Conservation (phyloP, 1,140 invertebrate genomes). For the Lepidotrigona ventralis region DNA sequence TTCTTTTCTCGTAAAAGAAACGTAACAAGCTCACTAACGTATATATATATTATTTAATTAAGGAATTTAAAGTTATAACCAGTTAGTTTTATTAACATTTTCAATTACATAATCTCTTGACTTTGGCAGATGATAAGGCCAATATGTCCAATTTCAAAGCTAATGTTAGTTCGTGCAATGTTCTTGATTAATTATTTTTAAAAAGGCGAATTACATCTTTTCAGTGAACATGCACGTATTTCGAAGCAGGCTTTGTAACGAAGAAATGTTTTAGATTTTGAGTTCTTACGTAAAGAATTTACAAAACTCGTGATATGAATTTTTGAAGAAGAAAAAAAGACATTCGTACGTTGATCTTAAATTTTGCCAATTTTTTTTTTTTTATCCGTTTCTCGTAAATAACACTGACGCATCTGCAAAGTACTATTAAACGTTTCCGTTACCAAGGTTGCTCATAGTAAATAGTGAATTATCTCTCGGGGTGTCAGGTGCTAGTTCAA, state of each 20-base stretch:
- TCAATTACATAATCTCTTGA: not conserved
- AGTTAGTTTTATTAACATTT: not conserved
- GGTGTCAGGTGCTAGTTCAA: slow-evolving; percentile 70
- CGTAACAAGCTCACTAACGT: not conserved
- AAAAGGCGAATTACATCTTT: not conserved
- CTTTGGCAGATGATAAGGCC: not conserved
- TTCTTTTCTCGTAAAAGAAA: not conserved
- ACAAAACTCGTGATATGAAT: not conserved
- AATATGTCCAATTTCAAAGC: not conserved
- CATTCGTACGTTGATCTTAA: not conserved
- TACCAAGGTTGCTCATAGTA: slow-evolving; percentile 59
- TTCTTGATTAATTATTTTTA: not conserved
- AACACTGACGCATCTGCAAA: slow-evolving; percentile 50
- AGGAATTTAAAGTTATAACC: not conserved
- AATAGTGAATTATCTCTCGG: slow-evolving; percentile 69
- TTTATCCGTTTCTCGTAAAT: slow-evolving; percentile 25
- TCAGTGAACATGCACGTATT: not conserved
- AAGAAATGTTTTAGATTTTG: not conserved
- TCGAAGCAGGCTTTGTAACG: not conserved
- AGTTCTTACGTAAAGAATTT: not conserved
- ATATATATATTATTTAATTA: not conserved
- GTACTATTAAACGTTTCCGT: slow-evolving; percentile 47
- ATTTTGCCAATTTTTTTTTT: not conserved
- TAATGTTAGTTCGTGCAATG: not conserved
- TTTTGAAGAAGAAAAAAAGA: not conserved